Conservation (phyloP, 2,113 vertebrate genomes). For the Columba janthina region DNA sequence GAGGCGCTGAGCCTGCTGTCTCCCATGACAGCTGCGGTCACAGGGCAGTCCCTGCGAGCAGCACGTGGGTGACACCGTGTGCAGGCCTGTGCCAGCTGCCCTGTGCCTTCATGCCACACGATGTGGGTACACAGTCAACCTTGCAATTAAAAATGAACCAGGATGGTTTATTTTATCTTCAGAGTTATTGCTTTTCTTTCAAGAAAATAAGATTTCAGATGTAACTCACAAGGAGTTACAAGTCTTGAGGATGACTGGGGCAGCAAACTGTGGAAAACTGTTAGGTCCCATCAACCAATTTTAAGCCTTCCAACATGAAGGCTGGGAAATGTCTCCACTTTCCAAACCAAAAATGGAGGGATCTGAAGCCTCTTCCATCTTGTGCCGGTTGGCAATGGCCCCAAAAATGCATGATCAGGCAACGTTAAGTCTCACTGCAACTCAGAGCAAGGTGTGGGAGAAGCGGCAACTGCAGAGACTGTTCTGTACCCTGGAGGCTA, state of each 20-base stretch:
- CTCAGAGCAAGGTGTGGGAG: background rate
- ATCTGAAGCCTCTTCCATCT: background rate
- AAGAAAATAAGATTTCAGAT: background rate
- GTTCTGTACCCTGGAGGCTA: background rate
- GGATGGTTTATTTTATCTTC: background rate
- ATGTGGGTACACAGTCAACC: background rate
- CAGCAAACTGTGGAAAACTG: background rate
- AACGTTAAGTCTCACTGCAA: background rate
- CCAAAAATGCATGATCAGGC: background rate
- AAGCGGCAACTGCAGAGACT: background rate
- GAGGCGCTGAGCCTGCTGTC: background rate
- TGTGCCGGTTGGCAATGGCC: accelerated
- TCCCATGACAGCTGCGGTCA: accelerated
- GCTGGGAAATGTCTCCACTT: background rate
- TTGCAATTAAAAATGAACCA: background rate
- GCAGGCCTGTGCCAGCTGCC: background rate
- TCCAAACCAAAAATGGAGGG: background rate
- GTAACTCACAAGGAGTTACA: background rate
- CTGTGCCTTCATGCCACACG: accelerated
- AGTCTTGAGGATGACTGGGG: background rate
- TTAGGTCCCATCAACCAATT: background rate
- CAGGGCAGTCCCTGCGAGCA: background rate
- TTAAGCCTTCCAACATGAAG: background rate
- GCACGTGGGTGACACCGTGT: accelerated
- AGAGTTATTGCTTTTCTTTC: background rate